These are phyloP conservation scores for Ranitomeya variabilis DNA, from an alignment of 2,113 vertebrate species.

Conservation along the genomic window DNA sequence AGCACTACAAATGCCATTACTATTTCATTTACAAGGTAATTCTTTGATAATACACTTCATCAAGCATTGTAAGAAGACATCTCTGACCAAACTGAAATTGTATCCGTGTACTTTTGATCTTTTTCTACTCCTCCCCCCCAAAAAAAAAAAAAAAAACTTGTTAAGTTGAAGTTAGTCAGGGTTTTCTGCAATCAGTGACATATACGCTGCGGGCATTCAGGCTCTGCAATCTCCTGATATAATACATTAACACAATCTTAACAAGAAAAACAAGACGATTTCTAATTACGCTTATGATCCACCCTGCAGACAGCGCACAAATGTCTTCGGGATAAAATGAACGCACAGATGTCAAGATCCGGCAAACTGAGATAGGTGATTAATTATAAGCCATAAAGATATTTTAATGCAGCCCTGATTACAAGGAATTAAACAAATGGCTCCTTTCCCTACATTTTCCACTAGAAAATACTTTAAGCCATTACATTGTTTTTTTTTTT, in stretches of 20 bases:
- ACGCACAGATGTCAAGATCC: slow-evolving; percentile 39
- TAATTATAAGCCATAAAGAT: slow-evolving; percentile 47
- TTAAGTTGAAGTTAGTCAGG: slow-evolving; percentile 45
- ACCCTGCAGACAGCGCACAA: slow-evolving; percentile 22
- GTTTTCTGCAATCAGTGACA: slow-evolving; percentile 40
- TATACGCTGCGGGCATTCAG: slow-evolving; percentile 37
- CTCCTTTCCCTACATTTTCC: background rate
- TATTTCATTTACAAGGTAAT: slow-evolving; percentile 24
- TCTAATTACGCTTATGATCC: slow-evolving; percentile 46
- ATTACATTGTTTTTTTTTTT: slow-evolving; percentile 40
- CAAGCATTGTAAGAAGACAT: background rate
- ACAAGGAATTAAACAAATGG: slow-evolving; percentile 39
- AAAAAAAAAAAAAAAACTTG: slow-evolving; percentile 19
- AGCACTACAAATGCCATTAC: slow-evolving; percentile 10
- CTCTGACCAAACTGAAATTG: slow-evolving; percentile 26
- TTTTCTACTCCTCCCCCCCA: background rate
- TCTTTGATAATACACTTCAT: slow-evolving; percentile 1
- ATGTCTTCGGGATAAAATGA: slow-evolving; percentile 31
- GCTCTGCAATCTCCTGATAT: slow-evolving; percentile 44
- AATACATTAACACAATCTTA: slow-evolving; percentile 44
- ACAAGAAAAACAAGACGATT: slow-evolving; percentile 48
- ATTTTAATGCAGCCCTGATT: slow-evolving; percentile 40
- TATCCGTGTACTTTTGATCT: slow-evolving; percentile 40
- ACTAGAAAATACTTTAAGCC: slow-evolving; percentile 14
- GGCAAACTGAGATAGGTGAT: slow-evolving; percentile 40